Evolutionary conservation across 2,113 vertebrate species (phyloP).

Genomic region (Lipophrys pholis): DNA sequence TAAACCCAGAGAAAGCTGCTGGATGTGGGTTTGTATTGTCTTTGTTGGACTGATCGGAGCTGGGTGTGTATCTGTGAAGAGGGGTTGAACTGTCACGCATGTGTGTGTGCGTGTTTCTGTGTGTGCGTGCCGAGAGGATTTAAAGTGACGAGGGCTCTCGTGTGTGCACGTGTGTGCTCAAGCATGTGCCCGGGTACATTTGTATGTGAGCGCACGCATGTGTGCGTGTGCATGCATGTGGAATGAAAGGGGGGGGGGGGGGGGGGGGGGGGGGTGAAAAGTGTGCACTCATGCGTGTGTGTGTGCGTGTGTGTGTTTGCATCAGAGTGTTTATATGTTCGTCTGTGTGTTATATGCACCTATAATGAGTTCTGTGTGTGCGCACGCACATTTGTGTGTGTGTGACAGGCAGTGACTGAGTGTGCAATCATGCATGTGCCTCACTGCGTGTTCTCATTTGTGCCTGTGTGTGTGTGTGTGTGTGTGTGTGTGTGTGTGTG

Average conservation of each 20-base stretch:
- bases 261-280: not conserved
- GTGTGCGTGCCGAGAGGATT: slow-evolving; percentile 34
- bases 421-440: slow-evolving; percentile 38
- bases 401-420: slow-evolving; percentile 51
- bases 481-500: slow-evolving; percentile 4
- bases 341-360: slow-evolving; percentile 37
- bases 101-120: slow-evolving; percentile 8
- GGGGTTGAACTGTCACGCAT: no score
- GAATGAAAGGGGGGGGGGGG: slow-evolving; percentile 9
- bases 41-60: slow-evolving; percentile 25
- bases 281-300: slow-evolving; percentile 7
- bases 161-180: slow-evolving; percentile 37
- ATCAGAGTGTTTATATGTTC: slow-evolving; percentile 18
- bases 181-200: slow-evolving; percentile 44
- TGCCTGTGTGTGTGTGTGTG: slow-evolving; percentile 52
- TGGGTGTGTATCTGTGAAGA: slow-evolving; percentile 17
- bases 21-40: slow-evolving; percentile 46
- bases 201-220: slow-evolving; percentile 52
- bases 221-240: slow-evolving; percentile 53
- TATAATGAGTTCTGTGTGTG: slow-evolving; percentile 56
- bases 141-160: slow-evolving; percentile 38
- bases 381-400: slow-evolving; percentile 17
- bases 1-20: slow-evolving; percentile 34
- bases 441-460: slow-evolving; percentile 42
- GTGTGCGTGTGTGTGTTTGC: not conserved